Percentiles rank a stretch among this genome's conserved stretches.
Conservation (phyloP, 2,797 vertebrate species). For the Allobates femoralis region DNA sequence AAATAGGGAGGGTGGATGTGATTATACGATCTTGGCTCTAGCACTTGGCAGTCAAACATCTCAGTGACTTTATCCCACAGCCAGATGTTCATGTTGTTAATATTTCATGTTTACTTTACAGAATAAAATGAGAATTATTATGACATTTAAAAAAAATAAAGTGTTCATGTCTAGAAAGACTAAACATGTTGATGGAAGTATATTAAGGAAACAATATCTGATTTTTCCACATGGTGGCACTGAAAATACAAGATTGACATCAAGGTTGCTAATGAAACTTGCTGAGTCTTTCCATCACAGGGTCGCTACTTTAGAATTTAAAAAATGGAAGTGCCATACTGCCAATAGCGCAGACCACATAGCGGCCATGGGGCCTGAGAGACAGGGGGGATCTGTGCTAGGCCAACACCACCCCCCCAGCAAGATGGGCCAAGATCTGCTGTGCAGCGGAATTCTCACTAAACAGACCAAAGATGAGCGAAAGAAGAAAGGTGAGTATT, state of each 20-base stretch:
- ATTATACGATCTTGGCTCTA: conserved; percentile 74
- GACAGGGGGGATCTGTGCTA: too few species aligned
- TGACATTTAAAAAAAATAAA: conserved; percentile 40
- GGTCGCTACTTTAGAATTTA: too few species aligned
- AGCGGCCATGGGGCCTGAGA: too few species aligned
- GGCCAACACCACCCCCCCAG: too few species aligned
- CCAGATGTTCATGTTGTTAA: conserved; percentile 81
- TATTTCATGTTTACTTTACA: conserved; percentile 76
- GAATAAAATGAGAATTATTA: conserved; percentile 69
- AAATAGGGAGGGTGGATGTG: conserved; percentile 70
- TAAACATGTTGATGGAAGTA: neutral
- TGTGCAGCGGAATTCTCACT: too few species aligned
- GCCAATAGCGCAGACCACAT: too few species aligned
- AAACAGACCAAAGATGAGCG: too few species aligned
- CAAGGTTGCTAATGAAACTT: neutral
- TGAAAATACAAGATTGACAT: conserved; percentile 27
- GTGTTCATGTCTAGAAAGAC: conserved; percentile 2
- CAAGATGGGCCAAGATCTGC: too few species aligned
- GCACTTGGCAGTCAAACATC: conserved; percentile 72
- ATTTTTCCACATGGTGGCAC: conserved; percentile 36
- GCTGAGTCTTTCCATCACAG: too few species aligned
- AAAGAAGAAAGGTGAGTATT: too few species aligned
- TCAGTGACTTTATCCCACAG: conserved; percentile 80
- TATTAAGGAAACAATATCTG: neutral
- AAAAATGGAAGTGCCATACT: too few species aligned